Base-by-base conservation (phyloP, 2,888 invertebrate species). In the Eupelmus urozonus region DNA sequence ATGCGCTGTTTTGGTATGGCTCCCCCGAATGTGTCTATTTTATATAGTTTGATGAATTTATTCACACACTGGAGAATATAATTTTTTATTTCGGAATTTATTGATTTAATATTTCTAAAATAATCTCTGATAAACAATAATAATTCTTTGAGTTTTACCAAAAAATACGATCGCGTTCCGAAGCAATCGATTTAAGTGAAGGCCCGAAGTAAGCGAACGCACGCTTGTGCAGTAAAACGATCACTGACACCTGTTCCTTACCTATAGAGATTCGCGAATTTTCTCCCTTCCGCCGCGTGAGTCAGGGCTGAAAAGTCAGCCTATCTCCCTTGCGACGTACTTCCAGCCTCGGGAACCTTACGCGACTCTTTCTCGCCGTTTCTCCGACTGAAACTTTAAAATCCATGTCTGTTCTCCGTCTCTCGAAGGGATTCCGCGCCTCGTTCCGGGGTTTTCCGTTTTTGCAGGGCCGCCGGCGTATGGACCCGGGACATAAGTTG, bases 361-460 rank as follows among this genome's bases (percentile, higher is more conserved):
- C 9, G 34, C 34, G 9, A 45, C 13, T 45, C 13, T 45, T 45
- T 2, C 13, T 45, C 2, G 2, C 45, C 45, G 16, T 45, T 45
- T 45, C 16, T 16, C 9, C 45, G 59, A 23, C 65, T 66, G 66
- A 77, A 71, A 77, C 59, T 77, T 77, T 77, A 77, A 77, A 71
- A 59, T 71, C 71, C 65, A 66, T 63, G 76, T 65, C 49, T 77
- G 59, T 77, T 77, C 40, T 69, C 57, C 53, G 53, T 75, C 40
- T 70, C 70, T 63, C 70, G 70, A 57, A 63, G 57, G 63, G 70
- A 76, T 76, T 76, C 18, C 75, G 49, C 23, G 0, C 53, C 49
- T 42, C 18, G 45, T 49, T 45, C 20, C 13, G 2, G 18, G 7
- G 40, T 63, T 63, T 45, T 42, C 63, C 23, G 34, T 66, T 74